Conservation (phyloP, 2,797 vertebrate genomes). For the Balearica regulorum region DNA sequence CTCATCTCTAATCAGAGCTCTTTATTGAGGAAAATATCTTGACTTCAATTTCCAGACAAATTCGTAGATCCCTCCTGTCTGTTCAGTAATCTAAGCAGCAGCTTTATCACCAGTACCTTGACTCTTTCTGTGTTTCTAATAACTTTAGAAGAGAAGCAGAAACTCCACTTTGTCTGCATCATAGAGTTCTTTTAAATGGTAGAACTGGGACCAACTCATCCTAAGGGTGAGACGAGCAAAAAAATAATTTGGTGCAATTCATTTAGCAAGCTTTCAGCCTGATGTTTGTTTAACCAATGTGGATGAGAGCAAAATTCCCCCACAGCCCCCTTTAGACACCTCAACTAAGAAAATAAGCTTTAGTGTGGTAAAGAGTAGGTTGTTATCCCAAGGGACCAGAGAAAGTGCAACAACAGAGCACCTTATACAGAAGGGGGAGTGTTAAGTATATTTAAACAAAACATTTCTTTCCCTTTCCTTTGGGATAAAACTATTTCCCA, state of each 20-base stretch:
- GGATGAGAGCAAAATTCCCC: slow-evolving; percentile 12
- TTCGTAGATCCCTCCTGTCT: background rate
- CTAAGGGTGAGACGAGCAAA: background rate
- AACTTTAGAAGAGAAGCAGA: background rate
- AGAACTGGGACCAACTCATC: background rate
- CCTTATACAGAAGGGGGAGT: slow-evolving; percentile 51
- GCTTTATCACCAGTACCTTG: background rate
- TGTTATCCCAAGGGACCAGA: slow-evolving; percentile 23
- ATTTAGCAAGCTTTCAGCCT: slow-evolving; percentile 8
- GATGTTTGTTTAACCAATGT: slow-evolving; percentile 15
- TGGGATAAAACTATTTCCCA: slow-evolving; percentile 73
- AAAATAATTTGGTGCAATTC: background rate
- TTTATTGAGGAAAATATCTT: background rate
- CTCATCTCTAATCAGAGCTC: background rate
- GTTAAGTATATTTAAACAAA: slow-evolving; percentile 64
- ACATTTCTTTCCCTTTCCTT: slow-evolving; percentile 72
- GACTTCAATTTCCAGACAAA: background rate
- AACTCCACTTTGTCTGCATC: background rate
- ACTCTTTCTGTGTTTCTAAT: background rate
- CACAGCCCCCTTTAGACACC: slow-evolving; percentile 24
- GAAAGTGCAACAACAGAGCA: slow-evolving; percentile 40
- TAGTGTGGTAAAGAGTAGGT: slow-evolving; percentile 24
- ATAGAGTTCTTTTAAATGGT: background rate
- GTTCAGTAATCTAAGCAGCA: background rate
- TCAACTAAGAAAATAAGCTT: slow-evolving; percentile 29